Percentiles rank a stretch among this genome's conserved stretches.
Evolutionary conservation across 2,797 vertebrate genomes (phyloP).

Genomic region (Taeniopygia guttata): DNA sequence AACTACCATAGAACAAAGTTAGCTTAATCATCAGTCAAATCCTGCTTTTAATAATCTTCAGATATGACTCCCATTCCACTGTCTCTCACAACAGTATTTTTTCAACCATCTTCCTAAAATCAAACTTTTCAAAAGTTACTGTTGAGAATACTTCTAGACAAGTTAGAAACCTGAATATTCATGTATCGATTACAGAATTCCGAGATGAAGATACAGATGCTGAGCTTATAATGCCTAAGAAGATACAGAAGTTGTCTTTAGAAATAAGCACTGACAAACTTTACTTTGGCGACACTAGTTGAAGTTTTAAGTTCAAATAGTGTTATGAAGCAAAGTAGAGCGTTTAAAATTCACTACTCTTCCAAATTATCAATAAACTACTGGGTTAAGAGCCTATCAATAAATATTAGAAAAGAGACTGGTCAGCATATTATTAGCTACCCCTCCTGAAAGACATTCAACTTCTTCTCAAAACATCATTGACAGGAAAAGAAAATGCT

Average conservation of each 20-base stretch:
- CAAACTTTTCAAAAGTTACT: background rate
- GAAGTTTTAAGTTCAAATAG: background rate
- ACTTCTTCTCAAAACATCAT: background rate
- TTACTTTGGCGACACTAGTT: background rate
- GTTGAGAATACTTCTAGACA: background rate
- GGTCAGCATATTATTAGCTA: background rate
- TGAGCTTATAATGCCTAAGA: background rate
- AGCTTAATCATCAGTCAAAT: background rate
- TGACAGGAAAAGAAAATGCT: background rate
- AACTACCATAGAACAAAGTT: background rate
- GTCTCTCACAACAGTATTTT: background rate
- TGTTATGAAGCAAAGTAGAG: background rate
- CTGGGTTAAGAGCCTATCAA: background rate
- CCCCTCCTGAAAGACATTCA: background rate
- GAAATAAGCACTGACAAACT: background rate
- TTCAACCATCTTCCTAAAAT: background rate
- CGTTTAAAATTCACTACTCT: background rate
- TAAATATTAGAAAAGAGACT: background rate
- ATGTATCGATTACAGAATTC: background rate
- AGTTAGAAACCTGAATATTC: background rate
- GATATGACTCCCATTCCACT: background rate
- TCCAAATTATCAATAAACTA: background rate
- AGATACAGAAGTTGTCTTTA: background rate
- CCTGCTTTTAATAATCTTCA: background rate
- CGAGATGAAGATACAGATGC: background rate